Conservation (phyloP, 2,888 invertebrate species). For the Caenorhabditis uteleia region DNA sequence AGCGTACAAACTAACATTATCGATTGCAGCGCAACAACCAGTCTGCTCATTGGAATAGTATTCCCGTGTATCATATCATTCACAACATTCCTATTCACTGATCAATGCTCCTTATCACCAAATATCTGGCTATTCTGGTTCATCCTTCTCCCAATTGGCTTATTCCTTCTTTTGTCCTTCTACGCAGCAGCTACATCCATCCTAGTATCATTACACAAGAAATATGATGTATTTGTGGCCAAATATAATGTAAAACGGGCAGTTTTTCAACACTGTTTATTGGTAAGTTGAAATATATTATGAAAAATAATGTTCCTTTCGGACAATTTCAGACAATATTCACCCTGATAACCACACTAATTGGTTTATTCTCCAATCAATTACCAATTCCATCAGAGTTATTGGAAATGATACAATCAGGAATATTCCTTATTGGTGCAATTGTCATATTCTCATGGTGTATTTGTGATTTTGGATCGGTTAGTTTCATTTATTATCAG, state of each 20-base stretch:
- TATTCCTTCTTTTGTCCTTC: constrained; percentile 62
- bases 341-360: constrained; percentile 24
- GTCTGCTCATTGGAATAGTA: constrained; percentile 57
- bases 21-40: constrained; percentile 45
- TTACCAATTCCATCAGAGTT: constrained; percentile 17
- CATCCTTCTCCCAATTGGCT: constrained; percentile 53
- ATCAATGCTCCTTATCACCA: constrained; percentile 48
- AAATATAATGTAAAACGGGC: constrained; percentile 56
- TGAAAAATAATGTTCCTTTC: background rate
- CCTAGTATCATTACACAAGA: constrained; percentile 60
- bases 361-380: constrained; percentile 28
- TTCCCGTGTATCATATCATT: constrained; percentile 54
- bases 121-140: constrained; percentile 61
- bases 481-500: too few relatives aligned
- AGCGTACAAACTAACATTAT: background rate
- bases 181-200: constrained; percentile 63
- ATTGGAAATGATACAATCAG: constrained; percentile 19
- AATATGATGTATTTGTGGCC: constrained; percentile 58
- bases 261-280: constrained; percentile 55
- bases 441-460: constrained; percentile 34
- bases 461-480: constrained; percentile 22
- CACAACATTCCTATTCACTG: constrained; percentile 52
- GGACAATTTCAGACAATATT: constrained; percentile 20
- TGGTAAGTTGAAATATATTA: constrained; percentile 41
- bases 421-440: constrained; percentile 16